Percentiles rank a stretch among this genome's conserved stretches.
Conservation (phyloP, 2,888 invertebrate genomes). For the Gortyna flavago region DNA sequence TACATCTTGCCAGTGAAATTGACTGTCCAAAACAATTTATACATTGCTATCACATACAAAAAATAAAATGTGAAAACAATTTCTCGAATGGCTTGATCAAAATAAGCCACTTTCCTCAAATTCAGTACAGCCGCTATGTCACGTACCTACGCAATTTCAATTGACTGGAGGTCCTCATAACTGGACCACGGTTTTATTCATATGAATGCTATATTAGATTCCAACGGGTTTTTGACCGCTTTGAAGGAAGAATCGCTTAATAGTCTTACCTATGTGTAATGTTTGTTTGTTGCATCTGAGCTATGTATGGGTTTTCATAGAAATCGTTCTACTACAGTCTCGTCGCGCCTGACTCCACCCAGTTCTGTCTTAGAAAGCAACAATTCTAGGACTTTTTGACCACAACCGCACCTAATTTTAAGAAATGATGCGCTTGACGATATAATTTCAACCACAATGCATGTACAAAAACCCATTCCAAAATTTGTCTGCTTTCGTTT, state of each 20-base stretch:
- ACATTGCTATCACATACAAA: neutral
- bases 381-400: neutral
- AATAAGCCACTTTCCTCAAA: slow-evolving; percentile 43
- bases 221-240: too few species aligned
- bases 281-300: neutral
- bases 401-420: neutral
- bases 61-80: neutral
- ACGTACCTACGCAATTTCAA: slow-evolving; percentile 56
- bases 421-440: too few species aligned
- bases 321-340: neutral
- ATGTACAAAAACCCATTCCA: neutral
- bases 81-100: slow-evolving; percentile 34
- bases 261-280: neutral
- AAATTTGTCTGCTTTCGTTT: neutral
- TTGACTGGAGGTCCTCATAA: slow-evolving; percentile 5
- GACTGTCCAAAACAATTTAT: neutral
- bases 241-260: neutral
- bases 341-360: neutral
- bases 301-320: neutral
- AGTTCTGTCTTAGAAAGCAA: neutral
- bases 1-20: neutral
- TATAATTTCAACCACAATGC: too few species aligned
- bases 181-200: slow-evolving; percentile 11
- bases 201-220: neutral
- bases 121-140: slow-evolving; percentile 52